Evolutionary conservation across 1,140 invertebrate species (phyloP).

Genomic region (Leptonema lineaticorne): DNA sequence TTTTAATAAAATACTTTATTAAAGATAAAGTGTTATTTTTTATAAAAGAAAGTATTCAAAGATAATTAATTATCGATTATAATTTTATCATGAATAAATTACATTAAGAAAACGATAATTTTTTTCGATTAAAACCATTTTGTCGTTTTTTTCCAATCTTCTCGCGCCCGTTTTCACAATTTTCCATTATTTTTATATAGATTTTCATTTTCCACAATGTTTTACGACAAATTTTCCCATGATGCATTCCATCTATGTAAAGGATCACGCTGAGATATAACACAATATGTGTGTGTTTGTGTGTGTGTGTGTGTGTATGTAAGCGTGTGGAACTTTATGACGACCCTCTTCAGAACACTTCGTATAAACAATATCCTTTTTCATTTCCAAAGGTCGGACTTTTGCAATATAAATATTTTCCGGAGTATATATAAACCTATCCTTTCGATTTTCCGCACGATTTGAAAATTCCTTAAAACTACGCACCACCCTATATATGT

Average conservation of each 20-base stretch:
- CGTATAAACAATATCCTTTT: conserved; percentile 16
- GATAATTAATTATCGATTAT: no score
- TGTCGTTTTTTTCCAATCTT: no score
- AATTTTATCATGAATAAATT: no score
- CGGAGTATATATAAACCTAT: conserved; percentile 1
- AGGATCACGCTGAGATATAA: no score
- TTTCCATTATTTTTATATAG: conserved; percentile 10
- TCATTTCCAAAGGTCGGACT: conserved; percentile 12
- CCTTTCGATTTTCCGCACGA: background rate
- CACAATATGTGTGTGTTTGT: no score
- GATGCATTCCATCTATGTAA: conserved; percentile 16
- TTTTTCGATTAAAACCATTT: conserved; percentile 27
- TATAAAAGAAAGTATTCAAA: no score
- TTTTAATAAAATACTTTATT: no score
- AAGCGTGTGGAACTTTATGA: conserved; percentile 23
- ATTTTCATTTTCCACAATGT: background rate
- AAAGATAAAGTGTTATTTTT: no score
- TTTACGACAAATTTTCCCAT: conserved; percentile 1
- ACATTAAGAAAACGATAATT: conserved; percentile 1
- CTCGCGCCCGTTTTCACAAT: background rate
- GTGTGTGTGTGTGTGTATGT: no score
- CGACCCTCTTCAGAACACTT: background rate
- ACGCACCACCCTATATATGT: background rate
- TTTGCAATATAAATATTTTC: conserved; percentile 2
- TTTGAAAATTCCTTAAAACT: conserved; percentile 8